A percentile compares a stretch with the other conserved stretches of the same genome.
phyloP scores from a whole-genome alignment of 1,140 invertebrate genomes.

The Triops cancriformis region DNA sequence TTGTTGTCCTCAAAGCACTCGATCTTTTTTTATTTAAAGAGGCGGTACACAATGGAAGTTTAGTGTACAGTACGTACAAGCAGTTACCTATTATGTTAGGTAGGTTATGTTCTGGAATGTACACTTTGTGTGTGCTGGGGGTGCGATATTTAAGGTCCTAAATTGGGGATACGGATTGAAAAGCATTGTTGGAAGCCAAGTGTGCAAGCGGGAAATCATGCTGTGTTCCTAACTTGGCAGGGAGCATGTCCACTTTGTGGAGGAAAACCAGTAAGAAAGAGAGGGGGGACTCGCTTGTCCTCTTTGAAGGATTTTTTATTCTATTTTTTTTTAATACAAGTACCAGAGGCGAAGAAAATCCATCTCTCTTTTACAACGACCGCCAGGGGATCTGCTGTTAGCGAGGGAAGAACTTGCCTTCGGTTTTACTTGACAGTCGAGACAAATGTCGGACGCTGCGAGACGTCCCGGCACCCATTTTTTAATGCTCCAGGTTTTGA shows the following conservation, averaged over 20 bases:
- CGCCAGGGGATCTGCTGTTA: not conserved
- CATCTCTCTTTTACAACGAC: not conserved
- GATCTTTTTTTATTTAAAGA: too few relatives aligned
- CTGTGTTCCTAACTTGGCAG: not conserved
- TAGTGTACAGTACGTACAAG: too few relatives aligned
- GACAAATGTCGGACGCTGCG: slow-evolving; percentile 3
- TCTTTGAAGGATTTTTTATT: not conserved
- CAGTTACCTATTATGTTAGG: not conserved
- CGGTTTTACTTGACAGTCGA: not conserved
- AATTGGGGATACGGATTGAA: not conserved
- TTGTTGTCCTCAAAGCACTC: too few relatives aligned
- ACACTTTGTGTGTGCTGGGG: not conserved
- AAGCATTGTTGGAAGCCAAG: slow-evolving; percentile 13
- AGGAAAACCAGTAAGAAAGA: not conserved
- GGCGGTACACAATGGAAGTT: too few relatives aligned
- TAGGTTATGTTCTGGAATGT: not conserved
- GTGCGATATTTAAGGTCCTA: not conserved
- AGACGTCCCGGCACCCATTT: not conserved
- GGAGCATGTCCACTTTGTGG: not conserved
- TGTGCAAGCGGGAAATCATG: slow-evolving; percentile 2
- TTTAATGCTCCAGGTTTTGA: not conserved
- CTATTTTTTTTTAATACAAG: too few relatives aligned
- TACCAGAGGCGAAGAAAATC: not conserved
- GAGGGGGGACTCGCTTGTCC: not conserved
- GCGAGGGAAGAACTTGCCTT: too few relatives aligned